Evolutionary conservation across 2,797 vertebrate species (phyloP), one percentile per base, ranked within the genome.

Genomic region (Phoeniculus purpureus): DNA sequence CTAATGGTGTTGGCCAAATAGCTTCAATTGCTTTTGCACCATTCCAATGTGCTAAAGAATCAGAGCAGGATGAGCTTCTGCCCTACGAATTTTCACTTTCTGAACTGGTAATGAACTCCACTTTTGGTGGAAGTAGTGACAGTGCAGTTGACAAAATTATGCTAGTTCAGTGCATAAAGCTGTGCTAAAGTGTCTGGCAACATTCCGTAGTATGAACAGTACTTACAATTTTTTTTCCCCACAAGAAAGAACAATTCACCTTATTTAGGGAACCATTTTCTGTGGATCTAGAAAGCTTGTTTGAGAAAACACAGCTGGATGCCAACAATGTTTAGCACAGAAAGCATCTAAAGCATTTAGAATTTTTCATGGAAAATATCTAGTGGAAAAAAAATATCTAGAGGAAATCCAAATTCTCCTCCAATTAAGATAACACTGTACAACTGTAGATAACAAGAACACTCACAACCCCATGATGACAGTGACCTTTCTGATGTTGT

Each of bases 241-340:
- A 90, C 78, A 80, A 87, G 81, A 91, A 93, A 80, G 68, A 90
- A 82, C 84, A 90, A 90, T 82, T 88, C 56, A 20, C 52, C 94
- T 75, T 68, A 84, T 92, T 90, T 85, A 82, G 72, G 55, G 34
- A 95, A 86, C 43, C 64, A 74, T 75, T 91, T 94, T 93, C 80
- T 93, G 72, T 83, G 88, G 83, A 87, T 90, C 68, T 86, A 92
- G 81, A 83, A 80, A 90, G 81, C 59, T 80, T 47, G n/a, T 52
- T 68, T 86, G 80, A 82, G 87, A 84, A 93, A 92, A 92, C 85
- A 92, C 78, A 94, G 92, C 88, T 90, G 91, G 91, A 91, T 92
- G 81, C 61, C 81, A 95, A 60, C 52, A 86, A 48, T 27, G 45
- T 74, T 94, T 84, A 95, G 78, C 67, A 79, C n/a, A 65, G 29